Percentiles rank a stretch among this genome's conserved stretches.
Conservation (phyloP, 2,113 vertebrate species). For the Acrocephalus arundinaceus region DNA sequence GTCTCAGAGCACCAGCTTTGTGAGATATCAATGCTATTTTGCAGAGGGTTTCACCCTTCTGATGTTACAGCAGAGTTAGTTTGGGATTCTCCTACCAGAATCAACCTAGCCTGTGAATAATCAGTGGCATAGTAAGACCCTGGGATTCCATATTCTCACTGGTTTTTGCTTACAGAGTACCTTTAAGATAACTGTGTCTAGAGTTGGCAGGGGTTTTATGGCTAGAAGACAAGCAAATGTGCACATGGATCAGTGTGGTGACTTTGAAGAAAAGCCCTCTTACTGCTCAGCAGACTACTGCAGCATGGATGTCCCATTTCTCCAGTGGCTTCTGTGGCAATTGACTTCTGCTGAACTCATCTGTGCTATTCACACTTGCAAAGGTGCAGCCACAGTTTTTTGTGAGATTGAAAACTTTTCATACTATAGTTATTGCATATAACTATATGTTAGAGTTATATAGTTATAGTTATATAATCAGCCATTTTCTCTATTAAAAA, state of each 20-base stretch:
- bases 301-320: background rate
- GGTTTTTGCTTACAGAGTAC: background rate
- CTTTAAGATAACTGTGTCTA: background rate
- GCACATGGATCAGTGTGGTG: background rate
- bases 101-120: background rate
- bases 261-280: background rate
- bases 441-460: background rate
- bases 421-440: background rate
- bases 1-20: background rate
- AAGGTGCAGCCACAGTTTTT: background rate
- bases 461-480: background rate
- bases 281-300: background rate
- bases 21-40: background rate
- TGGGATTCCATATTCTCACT: background rate
- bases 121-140: background rate
- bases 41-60: background rate
- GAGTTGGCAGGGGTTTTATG: background rate
- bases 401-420: background rate
- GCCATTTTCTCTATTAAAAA: background rate
- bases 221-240: background rate
- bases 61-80: background rate
- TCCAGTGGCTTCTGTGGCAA: background rate
- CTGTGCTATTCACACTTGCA: background rate
- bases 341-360: background rate
- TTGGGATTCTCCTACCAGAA: background rate